Evolutionary conservation across 2,888 invertebrate species (phyloP), one percentile per base, ranked within the genome.

Genomic region (Athetis lepigone): DNA sequence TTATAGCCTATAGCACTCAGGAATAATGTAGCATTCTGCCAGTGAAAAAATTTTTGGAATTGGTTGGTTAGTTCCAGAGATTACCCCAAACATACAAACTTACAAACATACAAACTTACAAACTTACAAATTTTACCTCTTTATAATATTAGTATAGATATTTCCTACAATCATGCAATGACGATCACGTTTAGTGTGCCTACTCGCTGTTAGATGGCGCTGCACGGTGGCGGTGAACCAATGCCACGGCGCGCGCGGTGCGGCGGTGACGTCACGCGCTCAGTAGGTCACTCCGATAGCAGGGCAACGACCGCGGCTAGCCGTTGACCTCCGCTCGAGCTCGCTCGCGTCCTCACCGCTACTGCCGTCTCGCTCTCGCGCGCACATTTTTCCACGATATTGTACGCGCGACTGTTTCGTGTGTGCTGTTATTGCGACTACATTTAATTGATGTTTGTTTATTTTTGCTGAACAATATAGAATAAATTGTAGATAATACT

Each of bases 301-400:
- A 90, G 95, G 95, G 95, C 95, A 95, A 95, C 95, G 95, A 95
- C 95, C 95, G 95, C 95, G 92, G 94, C 93, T 95, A 95, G 95
- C 94, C 95, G 95, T 95, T 95, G 95, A 95, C 95, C 95, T 95
- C 95, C 94, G 94, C 90, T 88, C 87, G 89, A 90, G 89, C 90
- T 85, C 82, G 90, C 88, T 88, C 90, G 92, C 93, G 93, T 92
- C 93, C 92, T 93, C 92, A 91, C 85, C 81, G 79, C 80, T 90
- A 78, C 82, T 76, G 84, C 88, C 77, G 78, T 94, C 93, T 83
- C 90, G 76, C 88, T 93, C 90, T 64, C 87, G 79, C 92, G 82
- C 88, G 84, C 84, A 82, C 88, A 85, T 81, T 88, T 86, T 90
- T 89, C 86, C 86, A 88, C 88, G 84, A 82, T 91, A 90, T 89